Base-by-base conservation (phyloP, 23 tunicate genomes). In the Halocynthia roretzi region DNA sequence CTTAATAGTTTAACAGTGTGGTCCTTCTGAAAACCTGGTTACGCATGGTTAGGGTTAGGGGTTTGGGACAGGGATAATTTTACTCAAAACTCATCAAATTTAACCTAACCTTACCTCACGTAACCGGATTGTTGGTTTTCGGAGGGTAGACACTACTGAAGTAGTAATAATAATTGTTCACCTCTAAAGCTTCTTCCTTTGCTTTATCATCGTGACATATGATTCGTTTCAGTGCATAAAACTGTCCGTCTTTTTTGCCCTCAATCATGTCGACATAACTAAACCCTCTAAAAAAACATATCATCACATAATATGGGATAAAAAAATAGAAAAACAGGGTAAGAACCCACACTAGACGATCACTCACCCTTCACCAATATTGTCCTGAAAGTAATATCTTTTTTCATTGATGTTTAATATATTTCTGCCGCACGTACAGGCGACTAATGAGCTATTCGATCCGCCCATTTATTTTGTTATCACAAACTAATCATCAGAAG, bases 251-350 rank as follows among this genome's bases (percentile, higher is more conserved):
- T 70, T 82, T 84, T 64, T 72, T 79, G 53, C 93, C 86, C 78
- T 94, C 99, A 58, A 94, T 68, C 51, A 87, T 54, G 65, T 94
- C 96, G 54, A 94, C 95, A 77, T 94, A 94, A 81, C 99, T 94
- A 78, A 94, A 94, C 5, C 91, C 99, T 20, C 97, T 87, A 65
- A 67, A 19, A 67, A 19, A 67, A 22, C 22, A 2, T 67, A 18
- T 67, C 14, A 15, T 67, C 0, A n/a, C 55, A 71, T 9, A 17
- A 15, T 15, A n/a, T n/a, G 17, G 4, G n/a, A 15, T 15, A 15
- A 15, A 4, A 4, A 10, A 10, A 57, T 14, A 14, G 17, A 60
- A 50, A 50, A 71, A 44, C 51, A 48, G 20, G n/a, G 52, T 23
- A n/a, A 11, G 55, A 18, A 12, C 19, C 31, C 20, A 67, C 19